Base-by-base conservation (phyloP, 1,140 invertebrate genomes). In the Ylistrum balloti region DNA sequence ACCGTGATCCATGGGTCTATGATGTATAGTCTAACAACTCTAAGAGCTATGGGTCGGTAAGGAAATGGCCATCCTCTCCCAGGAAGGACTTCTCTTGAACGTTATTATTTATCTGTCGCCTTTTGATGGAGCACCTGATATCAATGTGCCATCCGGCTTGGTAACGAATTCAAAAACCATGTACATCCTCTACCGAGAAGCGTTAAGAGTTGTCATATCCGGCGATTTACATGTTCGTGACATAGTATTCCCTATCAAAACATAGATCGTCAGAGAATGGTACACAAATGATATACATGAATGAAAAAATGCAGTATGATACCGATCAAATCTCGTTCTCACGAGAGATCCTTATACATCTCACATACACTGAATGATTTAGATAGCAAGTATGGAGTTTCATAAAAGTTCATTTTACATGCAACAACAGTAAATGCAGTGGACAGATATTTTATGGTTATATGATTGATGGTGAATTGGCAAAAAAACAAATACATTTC, bases 191-290 rank as follows among this genome's bases (percentile, higher is more conserved):
- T 74, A 74, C n/a, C n/a, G 56, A 74, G n/a, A 74, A 11, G 56
- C 56, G 56, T 74, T 74, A 74, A 74, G 56, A n/a, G 56, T 74
- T 74, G n/a, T 74, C 56, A 74, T 74, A 74, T 74, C 56, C 56
- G 56, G 56, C 56, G 56, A 74, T 74, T 74, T 74, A 74, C 56
- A 74, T 74, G 28, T 74, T 74, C 56, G 56, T 74, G 56, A 74
- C 56, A 74, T 28, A 3, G 56, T n/a, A 74, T n/a, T 74, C 56
- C n/a, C 56, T 9, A 5, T n/a, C 56, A 74, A 28, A 74, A 38
- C 35, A 74, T 28, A 74, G 56, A n/a, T 5, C 56, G n/a, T 74
- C 56, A 74, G 28, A 28, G 56, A 74, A 28, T 28, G n/a, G n/a
- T 74, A 74, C 56, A 74, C n/a, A 74, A 48, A 3, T 28, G 56